A percentile compares a stretch with the other conserved stretches of the same genome.
Evolutionary conservation across 2,888 invertebrate species (phyloP).

Genomic region (Dimorphilus gyrociliatus): DNA sequence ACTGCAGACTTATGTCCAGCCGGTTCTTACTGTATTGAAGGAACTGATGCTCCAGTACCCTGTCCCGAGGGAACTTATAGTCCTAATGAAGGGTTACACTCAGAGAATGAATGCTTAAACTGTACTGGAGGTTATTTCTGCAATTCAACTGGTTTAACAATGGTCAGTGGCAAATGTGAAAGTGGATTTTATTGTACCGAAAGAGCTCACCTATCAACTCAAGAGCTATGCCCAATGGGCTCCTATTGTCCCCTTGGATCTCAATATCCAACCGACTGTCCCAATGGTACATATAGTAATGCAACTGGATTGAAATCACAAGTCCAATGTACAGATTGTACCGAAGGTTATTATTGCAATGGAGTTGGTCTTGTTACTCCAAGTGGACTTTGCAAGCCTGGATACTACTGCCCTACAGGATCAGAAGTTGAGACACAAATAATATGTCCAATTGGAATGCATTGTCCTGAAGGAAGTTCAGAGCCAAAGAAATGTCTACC

Average conservation of each 20-base stretch:
- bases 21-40: constrained; percentile 26
- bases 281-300: constrained; percentile 30
- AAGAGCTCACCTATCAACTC: constrained; percentile 16
- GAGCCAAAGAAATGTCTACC: constrained; percentile 20
- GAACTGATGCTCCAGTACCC: constrained; percentile 21
- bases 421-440: constrained; percentile 22
- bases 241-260: constrained; percentile 24
- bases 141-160: constrained; percentile 25
- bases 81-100: constrained; percentile 14
- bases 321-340: constrained; percentile 20
- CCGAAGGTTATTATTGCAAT: constrained; percentile 26
- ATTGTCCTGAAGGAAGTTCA: constrained; percentile 25
- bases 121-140: constrained; percentile 32
- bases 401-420: constrained; percentile 31
- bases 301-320: constrained; percentile 14
- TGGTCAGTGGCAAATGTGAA: constrained; percentile 21
- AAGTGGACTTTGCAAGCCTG: constrained; percentile 24
- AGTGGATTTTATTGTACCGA: constrained; percentile 25
- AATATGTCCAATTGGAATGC: constrained; percentile 25
- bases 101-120: constrained; percentile 21
- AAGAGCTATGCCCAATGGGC: constrained; percentile 19
- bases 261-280: constrained; percentile 20
- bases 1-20: constrained; percentile 25
- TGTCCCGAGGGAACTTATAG: constrained; percentile 29
- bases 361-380: constrained; percentile 20